phyloP scores from a whole-genome alignment of 2,113 vertebrate species.

The Microcebus jonahi region DNA sequence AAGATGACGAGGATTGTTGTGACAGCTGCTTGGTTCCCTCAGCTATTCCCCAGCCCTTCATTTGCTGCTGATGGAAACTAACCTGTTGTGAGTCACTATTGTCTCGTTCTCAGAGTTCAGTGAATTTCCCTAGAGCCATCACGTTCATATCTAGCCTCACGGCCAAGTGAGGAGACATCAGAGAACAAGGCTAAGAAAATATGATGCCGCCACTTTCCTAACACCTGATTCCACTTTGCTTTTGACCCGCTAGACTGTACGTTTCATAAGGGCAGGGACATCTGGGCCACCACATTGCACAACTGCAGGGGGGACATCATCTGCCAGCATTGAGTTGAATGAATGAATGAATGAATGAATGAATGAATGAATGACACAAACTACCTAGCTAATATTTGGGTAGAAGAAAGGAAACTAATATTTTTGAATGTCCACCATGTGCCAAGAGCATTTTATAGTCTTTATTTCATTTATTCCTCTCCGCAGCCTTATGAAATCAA shows the following conservation, averaged over 20 bases:
- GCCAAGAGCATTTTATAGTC: neutral
- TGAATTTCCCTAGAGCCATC: constrained; percentile 42
- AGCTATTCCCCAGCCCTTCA: constrained; percentile 9
- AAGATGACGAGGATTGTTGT: constrained; percentile 61
- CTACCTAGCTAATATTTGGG: neutral
- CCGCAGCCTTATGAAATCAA: neutral
- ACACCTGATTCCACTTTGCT: constrained; percentile 30
- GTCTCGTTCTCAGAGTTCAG: constrained; percentile 44
- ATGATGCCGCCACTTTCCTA: neutral
- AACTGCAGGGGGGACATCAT: neutral
- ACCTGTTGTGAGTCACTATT: constrained; percentile 38
- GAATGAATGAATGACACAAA: neutral
- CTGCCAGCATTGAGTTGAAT: neutral
- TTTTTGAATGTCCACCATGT: neutral
- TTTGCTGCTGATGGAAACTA: constrained; percentile 39
- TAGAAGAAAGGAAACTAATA: neutral
- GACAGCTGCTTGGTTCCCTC: constrained; percentile 68
- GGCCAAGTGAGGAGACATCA: neutral
- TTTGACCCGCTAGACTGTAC: neutral
- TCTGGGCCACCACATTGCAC: neutral
- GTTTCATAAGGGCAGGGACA: neutral
- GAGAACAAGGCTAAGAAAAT: constrained; percentile 64
- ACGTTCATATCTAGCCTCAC: neutral
- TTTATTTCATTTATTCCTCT: constrained; percentile 8
- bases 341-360: neutral